Evolutionary conservation across 2,797 vertebrate genomes (phyloP), one percentile per base, ranked within the genome.

Genomic region (Scolopax bukidnonensis): DNA sequence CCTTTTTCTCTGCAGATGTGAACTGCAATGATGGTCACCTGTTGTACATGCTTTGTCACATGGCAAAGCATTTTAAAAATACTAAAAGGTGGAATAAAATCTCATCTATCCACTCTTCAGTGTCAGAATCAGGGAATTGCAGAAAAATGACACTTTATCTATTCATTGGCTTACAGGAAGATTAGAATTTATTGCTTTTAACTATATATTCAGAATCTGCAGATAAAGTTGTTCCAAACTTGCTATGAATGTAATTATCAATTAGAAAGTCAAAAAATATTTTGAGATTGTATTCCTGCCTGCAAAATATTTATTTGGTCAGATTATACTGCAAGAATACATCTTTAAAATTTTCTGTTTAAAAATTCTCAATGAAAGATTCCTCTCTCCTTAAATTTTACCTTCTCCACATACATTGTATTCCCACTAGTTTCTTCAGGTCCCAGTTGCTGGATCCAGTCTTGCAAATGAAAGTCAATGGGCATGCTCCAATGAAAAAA

Each of bases 401-500:
- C 16, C 9, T 74, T 41, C 33, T 69, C 24, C 53, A 1, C 2
- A 0, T 61, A 3, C 6, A 3, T 25, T 54, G 5, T 50, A 15
- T 67, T 68, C 10, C 5, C 16, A 24, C 10, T 27, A 9, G 8
- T 61, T 78, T 38, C 23, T 68, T 74, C 32, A 45, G 16, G 17
- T 45, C 23, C 32, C 38, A 30, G 6, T 28, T 63, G 17, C 40
- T 38, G n/a, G 5, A 4, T 33, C 32, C 54, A 54, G 48, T 57
- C n/a, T 45, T 47, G 63, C 41, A 76, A 61, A 51, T 47, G 13
- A 53, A 91, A 53, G 20, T 36, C 45, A 41, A 2, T 21, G n/a
- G 11, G 64, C 64, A 4, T 47, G 8, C 10, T 79, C 9, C 30
- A 51, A n/a, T 53, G 59, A 71, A 74, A 40, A 61, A 73, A 73